These are phyloP conservation scores for Mactra quadrangularis DNA, from an alignment of 1,140 invertebrate genomes.

Conservation along the genomic window DNA sequence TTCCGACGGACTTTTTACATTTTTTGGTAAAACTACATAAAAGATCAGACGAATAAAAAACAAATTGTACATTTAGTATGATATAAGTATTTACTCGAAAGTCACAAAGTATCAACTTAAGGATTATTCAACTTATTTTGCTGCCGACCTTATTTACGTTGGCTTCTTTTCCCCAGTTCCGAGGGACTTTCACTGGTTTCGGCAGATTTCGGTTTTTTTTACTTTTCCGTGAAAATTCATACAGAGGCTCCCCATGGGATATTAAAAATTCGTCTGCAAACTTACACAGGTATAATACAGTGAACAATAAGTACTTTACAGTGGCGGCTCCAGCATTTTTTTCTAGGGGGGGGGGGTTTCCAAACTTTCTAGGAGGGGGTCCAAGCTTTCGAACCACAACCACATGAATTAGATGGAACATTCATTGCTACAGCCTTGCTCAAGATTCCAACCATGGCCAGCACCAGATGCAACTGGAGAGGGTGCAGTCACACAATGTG, in stretches of 20 bases:
- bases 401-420: constrained; percentile 28
- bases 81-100: background rate
- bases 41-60: background rate
- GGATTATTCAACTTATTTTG: background rate
- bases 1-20: constrained; percentile 8
- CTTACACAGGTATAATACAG: background rate
- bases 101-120: background rate
- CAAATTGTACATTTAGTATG: background rate
- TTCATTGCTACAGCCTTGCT: constrained; percentile 15
- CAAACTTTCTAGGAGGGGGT: too few species aligned
- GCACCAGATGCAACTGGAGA: constrained; percentile 43
- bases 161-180: background rate
- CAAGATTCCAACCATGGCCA: constrained; percentile 55
- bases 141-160: background rate
- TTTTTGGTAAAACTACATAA: background rate
- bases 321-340: too few species aligned
- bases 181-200: background rate
- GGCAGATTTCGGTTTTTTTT: constrained; percentile 4
- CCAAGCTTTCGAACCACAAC: too few species aligned
- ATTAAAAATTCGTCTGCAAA: too few species aligned
- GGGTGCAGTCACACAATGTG: too few species aligned
- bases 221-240: too few species aligned
- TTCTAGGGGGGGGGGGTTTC: too few species aligned
- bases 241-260: too few species aligned
- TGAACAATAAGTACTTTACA: too few species aligned